Evolutionary conservation across 92 coral and sea anemone species (phyloP).

Genomic region (Phenganax stokvisi): DNA sequence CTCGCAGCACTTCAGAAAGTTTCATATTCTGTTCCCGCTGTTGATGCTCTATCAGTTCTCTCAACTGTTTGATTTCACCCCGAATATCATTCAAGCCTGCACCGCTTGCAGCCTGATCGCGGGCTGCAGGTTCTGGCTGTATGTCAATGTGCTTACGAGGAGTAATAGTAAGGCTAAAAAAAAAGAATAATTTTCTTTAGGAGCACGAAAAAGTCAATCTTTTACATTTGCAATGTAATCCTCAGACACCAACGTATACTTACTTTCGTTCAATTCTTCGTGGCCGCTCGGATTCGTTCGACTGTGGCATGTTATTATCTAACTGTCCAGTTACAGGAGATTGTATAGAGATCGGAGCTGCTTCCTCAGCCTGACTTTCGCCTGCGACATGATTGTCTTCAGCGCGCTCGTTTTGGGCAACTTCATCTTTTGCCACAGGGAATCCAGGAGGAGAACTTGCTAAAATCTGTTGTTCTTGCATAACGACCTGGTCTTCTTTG

Average conservation of each 20-base stretch:
- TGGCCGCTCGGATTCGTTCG: background rate
- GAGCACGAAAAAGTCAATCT: too few species aligned
- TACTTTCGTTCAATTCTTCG: constrained; percentile 8
- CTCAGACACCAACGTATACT: background rate
- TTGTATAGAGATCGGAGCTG: background rate
- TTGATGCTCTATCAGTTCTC: constrained; percentile 56
- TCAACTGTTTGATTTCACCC: constrained; percentile 57
- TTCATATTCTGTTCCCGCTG: constrained; percentile 67
- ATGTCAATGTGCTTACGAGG: constrained; percentile 59
- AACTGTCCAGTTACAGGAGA: constrained; percentile 12
- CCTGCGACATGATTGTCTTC: background rate
- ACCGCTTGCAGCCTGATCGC: constrained; percentile 1
- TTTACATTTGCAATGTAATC: too few species aligned
- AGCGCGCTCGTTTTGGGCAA: too few species aligned
- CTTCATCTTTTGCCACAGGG: background rate
- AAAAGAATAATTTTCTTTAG: background rate
- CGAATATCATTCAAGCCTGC: constrained; percentile 61
- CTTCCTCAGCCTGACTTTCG: background rate
- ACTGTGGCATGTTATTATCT: background rate
- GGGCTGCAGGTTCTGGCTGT: constrained; percentile 48
- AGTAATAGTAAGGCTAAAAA: constrained; percentile 56
- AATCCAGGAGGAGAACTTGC: background rate
- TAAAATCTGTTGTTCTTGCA: background rate
- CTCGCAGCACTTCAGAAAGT: constrained; percentile 51
- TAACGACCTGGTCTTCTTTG: background rate